Base-by-base conservation (phyloP, 2,113 vertebrate species). In the Atherinomorus stipes region DNA sequence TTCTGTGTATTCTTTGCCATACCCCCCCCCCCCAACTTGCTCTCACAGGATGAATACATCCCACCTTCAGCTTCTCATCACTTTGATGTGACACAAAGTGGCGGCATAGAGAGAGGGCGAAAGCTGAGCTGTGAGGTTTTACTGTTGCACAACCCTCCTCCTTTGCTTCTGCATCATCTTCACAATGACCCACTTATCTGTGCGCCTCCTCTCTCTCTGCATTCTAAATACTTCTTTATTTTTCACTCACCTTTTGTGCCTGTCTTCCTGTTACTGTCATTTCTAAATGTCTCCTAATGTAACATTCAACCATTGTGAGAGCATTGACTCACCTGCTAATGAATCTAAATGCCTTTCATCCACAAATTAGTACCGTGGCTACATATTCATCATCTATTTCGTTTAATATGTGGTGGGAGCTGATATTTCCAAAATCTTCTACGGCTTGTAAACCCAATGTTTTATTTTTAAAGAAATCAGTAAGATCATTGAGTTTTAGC, bases 151-250 rank as follows among this genome's bases (percentile, higher is more conserved):
- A 83, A 82, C 71, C 81, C 71, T 89, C 84, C 75, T 74, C 69
- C 77, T 78, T 71, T 51, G 31, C 34, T 64, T 69, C 78, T 74
- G 51, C 82, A 72, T 86, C 67, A 69, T 89, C 84, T 78, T 76
- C 77, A 77, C 73, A 52, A 60, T 83, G 85, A 88, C 87, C 88
- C 84, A 84, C 71, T 90, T 88, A 71, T 84, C 68, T 25, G 44
- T 26, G 52, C 7, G 4, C 58, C 59, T 38, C 56, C 47, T 52
- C 26, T 78, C 63, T 71, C 64, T 51, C 58, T 44, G 21, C 6
- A 67, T 74, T 52, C 16, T 47, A 64, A 56, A 71, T 45, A 31
- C 15, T 59, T 13, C 6, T 38, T 4, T 56, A 11, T 37, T 23
- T 68, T 37, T 38, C 16, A 47, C 26, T 38, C 2, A 34, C n/a